phyloP scores from a whole-genome alignment of 2,797 vertebrate genomes.

The Coendou prehensilis region DNA sequence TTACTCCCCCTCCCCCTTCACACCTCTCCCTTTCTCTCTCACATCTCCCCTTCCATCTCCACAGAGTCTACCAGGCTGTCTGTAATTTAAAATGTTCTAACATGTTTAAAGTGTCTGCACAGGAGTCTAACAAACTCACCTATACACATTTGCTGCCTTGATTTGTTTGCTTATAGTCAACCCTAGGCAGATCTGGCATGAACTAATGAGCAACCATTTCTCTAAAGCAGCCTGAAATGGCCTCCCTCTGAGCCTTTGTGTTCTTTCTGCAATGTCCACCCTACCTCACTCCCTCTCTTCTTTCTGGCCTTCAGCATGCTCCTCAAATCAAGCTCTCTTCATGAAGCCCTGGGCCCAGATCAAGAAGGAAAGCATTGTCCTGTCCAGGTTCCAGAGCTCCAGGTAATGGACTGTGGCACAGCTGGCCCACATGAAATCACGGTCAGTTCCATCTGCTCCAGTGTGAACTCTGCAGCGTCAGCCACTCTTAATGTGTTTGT shows the following conservation, averaged over 20 bases:
- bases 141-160: background rate
- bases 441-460: background rate
- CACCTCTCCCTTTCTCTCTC: background rate
- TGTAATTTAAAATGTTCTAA: constrained; percentile 40
- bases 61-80: background rate
- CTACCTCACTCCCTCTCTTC: background rate
- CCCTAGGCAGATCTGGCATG: background rate
- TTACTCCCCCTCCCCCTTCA: background rate
- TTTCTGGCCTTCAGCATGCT: background rate
- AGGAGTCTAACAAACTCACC: background rate
- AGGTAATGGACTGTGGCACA: background rate
- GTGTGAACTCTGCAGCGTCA: background rate
- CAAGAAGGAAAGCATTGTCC: background rate
- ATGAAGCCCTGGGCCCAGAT: background rate
- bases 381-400: background rate
- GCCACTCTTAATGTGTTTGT: background rate
- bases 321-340: background rate
- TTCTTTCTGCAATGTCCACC: background rate
- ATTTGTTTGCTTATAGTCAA: constrained; percentile 19
- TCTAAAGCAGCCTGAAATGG: background rate
- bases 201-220: background rate
- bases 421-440: background rate
- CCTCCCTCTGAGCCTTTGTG: background rate
- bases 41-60: background rate
- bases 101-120: constrained; percentile 18